Conservation (phyloP, 2,113 vertebrate species). For the Suncus etruscus region DNA sequence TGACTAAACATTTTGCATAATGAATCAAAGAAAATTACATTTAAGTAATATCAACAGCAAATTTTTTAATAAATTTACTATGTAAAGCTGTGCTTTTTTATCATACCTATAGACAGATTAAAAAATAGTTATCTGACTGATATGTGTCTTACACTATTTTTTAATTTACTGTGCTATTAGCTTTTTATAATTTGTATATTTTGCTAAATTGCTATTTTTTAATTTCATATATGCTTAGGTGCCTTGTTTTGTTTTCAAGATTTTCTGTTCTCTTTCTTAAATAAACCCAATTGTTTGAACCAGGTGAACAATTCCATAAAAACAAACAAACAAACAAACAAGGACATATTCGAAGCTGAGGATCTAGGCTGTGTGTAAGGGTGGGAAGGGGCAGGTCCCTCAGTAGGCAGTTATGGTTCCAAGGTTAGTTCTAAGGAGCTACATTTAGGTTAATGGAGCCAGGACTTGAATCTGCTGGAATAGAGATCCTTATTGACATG, state of each 20-base stretch:
- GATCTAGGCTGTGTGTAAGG: too few relatives aligned
- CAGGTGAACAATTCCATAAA: too few relatives aligned
- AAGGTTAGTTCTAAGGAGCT: too few relatives aligned
- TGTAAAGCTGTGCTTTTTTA: background rate
- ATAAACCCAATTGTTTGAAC: background rate
- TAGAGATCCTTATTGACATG: too few relatives aligned
- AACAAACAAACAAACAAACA: too few relatives aligned
- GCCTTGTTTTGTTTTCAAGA: background rate
- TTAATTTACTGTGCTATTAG: background rate
- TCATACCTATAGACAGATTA: background rate
- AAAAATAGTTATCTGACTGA: background rate
- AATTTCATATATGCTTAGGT: background rate
- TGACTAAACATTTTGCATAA: background rate
- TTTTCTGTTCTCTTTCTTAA: conserved; percentile 29
- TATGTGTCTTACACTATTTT: too few relatives aligned
- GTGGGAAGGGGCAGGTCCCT: too few relatives aligned
- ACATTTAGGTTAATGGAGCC: too few relatives aligned
- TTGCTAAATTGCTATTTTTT: background rate
- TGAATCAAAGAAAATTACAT: too few relatives aligned
- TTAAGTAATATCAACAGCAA: background rate
- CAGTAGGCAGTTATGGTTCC: too few relatives aligned
- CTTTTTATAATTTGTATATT: background rate
- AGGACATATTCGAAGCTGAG: background rate
- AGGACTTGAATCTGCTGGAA: too few relatives aligned
- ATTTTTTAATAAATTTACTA: background rate